Conservation (phyloP, 2,113 vertebrate species). For the Garra rufa region DNA sequence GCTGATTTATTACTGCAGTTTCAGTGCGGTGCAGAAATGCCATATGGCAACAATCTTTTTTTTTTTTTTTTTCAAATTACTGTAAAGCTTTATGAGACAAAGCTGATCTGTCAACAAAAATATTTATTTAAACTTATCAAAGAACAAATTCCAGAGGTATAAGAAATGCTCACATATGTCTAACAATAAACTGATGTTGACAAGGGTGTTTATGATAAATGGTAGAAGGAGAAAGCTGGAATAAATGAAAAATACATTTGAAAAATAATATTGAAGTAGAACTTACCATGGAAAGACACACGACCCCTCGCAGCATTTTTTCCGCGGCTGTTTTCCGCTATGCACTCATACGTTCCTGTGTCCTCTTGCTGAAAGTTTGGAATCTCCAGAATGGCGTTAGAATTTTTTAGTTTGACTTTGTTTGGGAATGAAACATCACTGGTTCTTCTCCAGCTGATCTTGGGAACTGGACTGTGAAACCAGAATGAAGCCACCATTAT, state of each 20-base stretch:
- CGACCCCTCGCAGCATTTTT: conserved; percentile 89
- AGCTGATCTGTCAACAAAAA: neutral
- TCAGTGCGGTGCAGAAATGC: neutral
- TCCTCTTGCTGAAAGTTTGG: conserved; percentile 93
- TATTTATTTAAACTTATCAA: neutral
- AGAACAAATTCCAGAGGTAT: neutral
- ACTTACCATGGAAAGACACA: conserved; percentile 91
- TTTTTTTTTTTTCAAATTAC: neutral
- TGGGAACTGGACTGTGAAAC: conserved; percentile 86
- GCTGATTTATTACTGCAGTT: conserved; percentile 5
- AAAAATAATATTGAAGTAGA: neutral
- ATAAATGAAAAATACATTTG: too few relatives aligned
- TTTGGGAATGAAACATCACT: conserved; percentile 87
- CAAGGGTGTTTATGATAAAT: neutral
- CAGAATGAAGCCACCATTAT: conserved; percentile 45
- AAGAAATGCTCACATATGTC: neutral
- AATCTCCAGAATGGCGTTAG: conserved; percentile 89
- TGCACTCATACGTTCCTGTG: conserved; percentile 88
- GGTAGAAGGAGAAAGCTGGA: neutral
- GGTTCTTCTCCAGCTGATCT: conserved; percentile 92
- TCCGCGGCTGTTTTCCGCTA: conserved; percentile 91
- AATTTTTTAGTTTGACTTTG: conserved; percentile 88
- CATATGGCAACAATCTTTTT: neutral
- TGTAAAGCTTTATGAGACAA: neutral
- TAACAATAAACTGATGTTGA: neutral